Evolutionary conservation across 2,113 vertebrate genomes (phyloP), one percentile per base, ranked within the genome.

Genomic region (Todiramphus saurophagus): DNA sequence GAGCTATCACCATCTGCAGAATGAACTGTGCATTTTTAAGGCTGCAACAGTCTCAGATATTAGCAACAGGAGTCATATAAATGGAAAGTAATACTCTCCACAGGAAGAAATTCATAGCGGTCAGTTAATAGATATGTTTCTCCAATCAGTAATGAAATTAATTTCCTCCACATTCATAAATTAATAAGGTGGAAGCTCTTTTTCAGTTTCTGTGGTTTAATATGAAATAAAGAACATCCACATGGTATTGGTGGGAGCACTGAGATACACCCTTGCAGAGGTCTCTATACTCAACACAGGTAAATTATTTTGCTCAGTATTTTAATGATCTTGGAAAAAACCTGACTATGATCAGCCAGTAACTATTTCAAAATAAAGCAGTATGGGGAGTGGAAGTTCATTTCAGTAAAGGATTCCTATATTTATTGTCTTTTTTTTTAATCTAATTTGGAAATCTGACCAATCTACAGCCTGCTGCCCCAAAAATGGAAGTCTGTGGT

Each of bases 1-100:
- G 95, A 98, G 89, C 82, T 98, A 97, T 97, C 97, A 98, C 97
- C 98, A 98, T 98, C 98, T 98, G 97, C 97, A 98, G 94, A 98
- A 94, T 97, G 97, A 97, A 96, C 89, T 94, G 93, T 97, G 95
- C 94, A 96, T 96, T 98, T 97, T 96, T 91, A 97, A 96, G 96
- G 96, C 96, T 96, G 85, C 77, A 94, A 46, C 48, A 94, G 44
- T 44, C 93, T 93, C 83, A 97, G 95, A 96, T 91, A 96, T 89
- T 95, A 96, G 37, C 92, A 95, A 93, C 84, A 78, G 60, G 91
- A 94, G 87, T 97, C 87, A 96, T 89, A 46, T 69, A 90, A 76
- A 68, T 25, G 50, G 56, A 43, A 95, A 97, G 91, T 90, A 93
- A 67, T 84, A 79, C 81, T 59, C 43, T 95, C 75, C 64, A 89